Percentiles rank a stretch among this genome's conserved stretches.
These are phyloP conservation scores for Xenopus petersii DNA, from an alignment of 2,797 vertebrate genomes.

Conservation along the genomic window DNA sequence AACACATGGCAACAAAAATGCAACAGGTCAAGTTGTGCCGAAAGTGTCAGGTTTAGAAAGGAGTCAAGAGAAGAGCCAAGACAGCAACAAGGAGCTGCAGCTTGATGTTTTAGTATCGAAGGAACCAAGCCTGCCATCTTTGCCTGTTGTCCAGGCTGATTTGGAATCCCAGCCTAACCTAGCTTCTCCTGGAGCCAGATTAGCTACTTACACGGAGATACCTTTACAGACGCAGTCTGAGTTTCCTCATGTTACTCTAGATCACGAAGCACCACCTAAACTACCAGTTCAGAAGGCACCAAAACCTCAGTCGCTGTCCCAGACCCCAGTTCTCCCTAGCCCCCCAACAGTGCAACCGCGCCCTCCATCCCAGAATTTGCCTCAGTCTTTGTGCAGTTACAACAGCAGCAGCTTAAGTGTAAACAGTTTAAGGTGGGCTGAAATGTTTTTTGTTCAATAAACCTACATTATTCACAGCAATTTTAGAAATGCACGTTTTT, in stretches of 20 bases:
- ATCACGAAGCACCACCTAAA: constrained; percentile 55
- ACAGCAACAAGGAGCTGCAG: constrained; percentile 76
- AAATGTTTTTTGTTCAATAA: too few relatives aligned
- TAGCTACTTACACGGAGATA: constrained; percentile 50
- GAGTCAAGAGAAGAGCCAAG: constrained; percentile 94
- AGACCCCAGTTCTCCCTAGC: constrained; percentile 64
- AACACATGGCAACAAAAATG: constrained; percentile 84
- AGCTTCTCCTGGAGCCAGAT: constrained; percentile 58
- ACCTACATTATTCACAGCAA: too few relatives aligned
- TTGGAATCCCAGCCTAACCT: constrained; percentile 56
- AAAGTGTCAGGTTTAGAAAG: constrained; percentile 97
- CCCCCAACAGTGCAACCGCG: constrained; percentile 65
- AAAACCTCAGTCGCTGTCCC: constrained; percentile 57
- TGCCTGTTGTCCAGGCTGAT: constrained; percentile 57
- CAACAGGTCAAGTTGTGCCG: constrained; percentile 76
- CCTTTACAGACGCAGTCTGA: constrained; percentile 52
- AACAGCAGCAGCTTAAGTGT: constrained; percentile 84
- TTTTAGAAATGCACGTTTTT: too few relatives aligned
- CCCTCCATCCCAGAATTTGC: constrained; percentile 75
- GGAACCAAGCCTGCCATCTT: constrained; percentile 65
- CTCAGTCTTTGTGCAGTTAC: constrained; percentile 80
- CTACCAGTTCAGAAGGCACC: constrained; percentile 64
- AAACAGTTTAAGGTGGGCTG: constrained; percentile 86
- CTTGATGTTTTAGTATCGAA: constrained; percentile 72
- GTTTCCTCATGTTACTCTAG: constrained; percentile 57